These are phyloP conservation scores for Pseudococcus viburni DNA, from an alignment of 2,888 invertebrate species.

Conservation along the genomic window DNA sequence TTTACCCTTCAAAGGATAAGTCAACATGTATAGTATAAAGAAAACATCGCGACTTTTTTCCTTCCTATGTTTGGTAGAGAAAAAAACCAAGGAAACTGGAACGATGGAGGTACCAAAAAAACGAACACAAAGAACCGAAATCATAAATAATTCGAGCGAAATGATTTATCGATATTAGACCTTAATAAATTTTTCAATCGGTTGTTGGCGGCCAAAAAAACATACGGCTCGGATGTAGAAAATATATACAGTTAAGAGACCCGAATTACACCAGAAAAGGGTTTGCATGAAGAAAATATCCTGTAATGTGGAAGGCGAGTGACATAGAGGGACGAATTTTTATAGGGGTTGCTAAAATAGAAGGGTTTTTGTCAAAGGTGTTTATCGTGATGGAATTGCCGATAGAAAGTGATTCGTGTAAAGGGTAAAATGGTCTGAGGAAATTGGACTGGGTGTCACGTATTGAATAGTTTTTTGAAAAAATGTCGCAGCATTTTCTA, in stretches of 20 bases:
- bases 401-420: neutral
- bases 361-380: neutral
- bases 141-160: slow-evolving; percentile 6
- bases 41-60: slow-evolving; percentile 23
- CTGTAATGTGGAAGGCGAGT: neutral
- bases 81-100: neutral
- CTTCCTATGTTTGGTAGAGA: neutral
- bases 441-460: neutral
- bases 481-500: too few species aligned
- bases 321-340: neutral
- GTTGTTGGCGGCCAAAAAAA: slow-evolving; percentile 17
- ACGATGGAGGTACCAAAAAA: neutral
- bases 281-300: slow-evolving; percentile 5
- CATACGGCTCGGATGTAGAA: slow-evolving; percentile 7
- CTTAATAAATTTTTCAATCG: slow-evolving; percentile 39
- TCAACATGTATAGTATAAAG: slow-evolving; percentile 32
- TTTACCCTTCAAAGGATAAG: neutral
- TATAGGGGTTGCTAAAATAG: neutral
- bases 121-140: neutral
- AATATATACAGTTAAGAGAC: neutral
- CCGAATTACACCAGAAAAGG: neutral
- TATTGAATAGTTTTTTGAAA: neutral
- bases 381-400: neutral
- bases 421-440: neutral
- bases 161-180: slow-evolving; percentile 36